phyloP scores from a whole-genome alignment of 1,140 invertebrate genomes.

The Stenopsyche tienmushanensis region DNA sequence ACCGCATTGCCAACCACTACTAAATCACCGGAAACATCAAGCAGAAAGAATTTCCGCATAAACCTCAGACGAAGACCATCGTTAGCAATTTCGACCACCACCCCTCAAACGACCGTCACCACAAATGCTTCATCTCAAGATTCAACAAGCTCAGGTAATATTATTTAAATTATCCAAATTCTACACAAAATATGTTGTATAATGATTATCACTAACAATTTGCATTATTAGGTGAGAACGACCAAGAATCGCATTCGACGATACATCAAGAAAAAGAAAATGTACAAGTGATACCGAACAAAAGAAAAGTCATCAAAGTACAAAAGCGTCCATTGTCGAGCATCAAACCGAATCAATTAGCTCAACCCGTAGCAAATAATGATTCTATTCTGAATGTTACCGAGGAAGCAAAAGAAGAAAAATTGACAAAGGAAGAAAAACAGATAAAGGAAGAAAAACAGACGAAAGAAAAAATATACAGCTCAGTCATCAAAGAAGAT shows the following conservation, averaged over 20 bases:
- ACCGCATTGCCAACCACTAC: constrained; percentile 5
- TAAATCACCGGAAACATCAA: constrained; percentile 9
- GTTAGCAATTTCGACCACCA: background rate
- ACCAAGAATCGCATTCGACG: constrained; percentile 38
- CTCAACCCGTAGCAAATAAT: background rate
- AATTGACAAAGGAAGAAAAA: background rate
- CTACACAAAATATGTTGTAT: background rate
- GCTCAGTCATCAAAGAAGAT: constrained; percentile 38
- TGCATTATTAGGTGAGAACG: constrained; percentile 16
- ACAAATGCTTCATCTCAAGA: background rate
- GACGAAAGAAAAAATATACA: constrained; percentile 32
- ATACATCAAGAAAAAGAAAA: constrained; percentile 33
- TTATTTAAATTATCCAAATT: background rate
- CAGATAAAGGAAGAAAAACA: constrained; percentile 1
- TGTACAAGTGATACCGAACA: background rate
- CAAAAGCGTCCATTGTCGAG: constrained; percentile 31
- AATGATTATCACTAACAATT: background rate
- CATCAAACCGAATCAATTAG: constrained; percentile 25
- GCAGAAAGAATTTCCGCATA: constrained; percentile 29
- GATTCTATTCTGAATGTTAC: background rate
- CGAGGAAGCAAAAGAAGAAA: constrained; percentile 5
- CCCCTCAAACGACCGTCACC: background rate
- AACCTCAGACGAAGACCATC: constrained; percentile 18
- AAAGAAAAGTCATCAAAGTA: constrained; percentile 27
- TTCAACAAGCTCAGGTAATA: background rate